Evolutionary conservation across 2,888 invertebrate genomes (phyloP).

Genomic region (Thymelicus lineola): DNA sequence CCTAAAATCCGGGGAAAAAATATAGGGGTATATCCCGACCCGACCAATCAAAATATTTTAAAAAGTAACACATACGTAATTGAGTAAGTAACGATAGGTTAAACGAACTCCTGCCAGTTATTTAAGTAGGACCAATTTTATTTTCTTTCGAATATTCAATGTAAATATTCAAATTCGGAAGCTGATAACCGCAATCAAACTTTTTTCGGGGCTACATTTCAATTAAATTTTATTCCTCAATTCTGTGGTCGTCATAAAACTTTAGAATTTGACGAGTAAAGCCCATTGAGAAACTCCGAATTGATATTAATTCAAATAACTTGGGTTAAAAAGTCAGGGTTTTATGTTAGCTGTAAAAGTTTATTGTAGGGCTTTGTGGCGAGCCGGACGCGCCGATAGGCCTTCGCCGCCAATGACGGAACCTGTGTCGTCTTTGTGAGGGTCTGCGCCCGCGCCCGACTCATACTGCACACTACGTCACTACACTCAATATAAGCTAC

Average conservation of each 20-base stretch:
- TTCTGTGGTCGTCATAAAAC: conserved; percentile 82
- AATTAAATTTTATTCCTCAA: conserved; percentile 85
- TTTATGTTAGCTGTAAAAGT: conserved; percentile 84
- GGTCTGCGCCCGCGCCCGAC: conserved; percentile 46
- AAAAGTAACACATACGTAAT: background rate
- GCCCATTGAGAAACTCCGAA: conserved; percentile 85
- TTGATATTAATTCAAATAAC: conserved; percentile 86
- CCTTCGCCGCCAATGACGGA: conserved; percentile 67
- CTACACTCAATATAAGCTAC: no score
- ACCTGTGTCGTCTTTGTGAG: conserved; percentile 51
- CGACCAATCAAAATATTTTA: conserved; percentile 1
- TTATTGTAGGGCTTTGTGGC: conserved; percentile 84
- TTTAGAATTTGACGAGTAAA: conserved; percentile 84
- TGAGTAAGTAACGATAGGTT: background rate
- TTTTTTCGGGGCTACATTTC: conserved; percentile 80
- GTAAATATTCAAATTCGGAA: conserved; percentile 85
- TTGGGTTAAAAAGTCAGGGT: conserved; percentile 85
- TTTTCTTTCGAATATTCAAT: conserved; percentile 66
- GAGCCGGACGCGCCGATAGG: conserved; percentile 81
- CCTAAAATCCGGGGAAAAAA: no score
- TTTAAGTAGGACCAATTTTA: conserved; percentile 45
- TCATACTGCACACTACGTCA: conserved; percentile 25
- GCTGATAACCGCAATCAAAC: conserved; percentile 83
- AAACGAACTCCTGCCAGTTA: conserved; percentile 37
- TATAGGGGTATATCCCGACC: no score